Evolutionary conservation across 2,113 vertebrate genomes (phyloP).

Genomic region (Hucho hucho): DNA sequence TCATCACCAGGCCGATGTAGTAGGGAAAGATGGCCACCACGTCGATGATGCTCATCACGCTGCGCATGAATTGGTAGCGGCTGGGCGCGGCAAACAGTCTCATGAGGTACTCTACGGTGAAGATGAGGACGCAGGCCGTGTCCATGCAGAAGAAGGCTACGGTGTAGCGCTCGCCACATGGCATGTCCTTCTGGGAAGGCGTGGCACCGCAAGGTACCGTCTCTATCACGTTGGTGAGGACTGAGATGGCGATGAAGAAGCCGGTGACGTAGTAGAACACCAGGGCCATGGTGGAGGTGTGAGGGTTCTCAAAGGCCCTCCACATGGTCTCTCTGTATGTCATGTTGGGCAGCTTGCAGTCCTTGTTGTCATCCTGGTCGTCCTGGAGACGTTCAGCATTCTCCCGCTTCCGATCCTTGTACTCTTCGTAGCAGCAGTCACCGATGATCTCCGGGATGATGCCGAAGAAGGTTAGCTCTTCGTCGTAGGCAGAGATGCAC

Average conservation of each 20-base stretch:
- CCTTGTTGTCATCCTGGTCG: slow-evolving; percentile 93
- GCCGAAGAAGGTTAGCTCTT: slow-evolving; percentile 94
- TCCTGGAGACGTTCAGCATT: slow-evolving; percentile 92
- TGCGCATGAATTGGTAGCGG: slow-evolving; percentile 94
- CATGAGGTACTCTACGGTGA: slow-evolving; percentile 95
- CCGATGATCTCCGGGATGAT: slow-evolving; percentile 97
- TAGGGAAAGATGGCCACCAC: slow-evolving; percentile 98
- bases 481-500: slow-evolving; percentile 95
- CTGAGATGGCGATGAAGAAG: slow-evolving; percentile 96
- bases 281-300: slow-evolving; percentile 97
- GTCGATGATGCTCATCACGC: slow-evolving; percentile 98
- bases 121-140: slow-evolving; percentile 98
- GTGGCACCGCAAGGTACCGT: slow-evolving; percentile 90
- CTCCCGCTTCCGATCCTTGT: slow-evolving; percentile 95
- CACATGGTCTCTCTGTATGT: slow-evolving; percentile 95
- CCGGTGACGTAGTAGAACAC: slow-evolving; percentile 99
- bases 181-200: slow-evolving; percentile 88
- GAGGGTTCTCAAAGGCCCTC: slow-evolving; percentile 97
- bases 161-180: slow-evolving; percentile 90
- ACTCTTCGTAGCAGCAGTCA: slow-evolving; percentile 98
- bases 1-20: slow-evolving; percentile 98
- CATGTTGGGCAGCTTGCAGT: slow-evolving; percentile 85
- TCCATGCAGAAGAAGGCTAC: slow-evolving; percentile 98
- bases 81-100: slow-evolving; percentile 93
- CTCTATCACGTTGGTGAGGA: slow-evolving; percentile 96